Conservation (phyloP, 2,113 vertebrate genomes). For the Manacus vitellinus region DNA sequence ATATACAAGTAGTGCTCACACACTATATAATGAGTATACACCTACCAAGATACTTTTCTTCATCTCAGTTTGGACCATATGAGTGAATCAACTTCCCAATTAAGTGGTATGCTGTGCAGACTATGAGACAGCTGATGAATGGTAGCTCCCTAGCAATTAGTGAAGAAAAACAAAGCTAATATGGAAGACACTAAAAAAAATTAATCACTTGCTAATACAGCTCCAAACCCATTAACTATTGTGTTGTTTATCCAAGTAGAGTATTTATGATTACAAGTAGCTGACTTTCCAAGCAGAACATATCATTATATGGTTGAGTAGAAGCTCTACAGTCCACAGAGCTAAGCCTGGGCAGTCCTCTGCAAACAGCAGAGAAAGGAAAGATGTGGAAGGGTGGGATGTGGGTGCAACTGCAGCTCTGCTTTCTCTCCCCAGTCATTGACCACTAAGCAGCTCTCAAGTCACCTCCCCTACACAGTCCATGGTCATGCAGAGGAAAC, state of each 20-base stretch:
- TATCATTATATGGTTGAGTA: neutral
- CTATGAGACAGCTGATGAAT: conserved; percentile 29
- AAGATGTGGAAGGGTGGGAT: neutral
- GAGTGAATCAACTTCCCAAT: neutral
- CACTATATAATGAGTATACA: conserved; percentile 36
- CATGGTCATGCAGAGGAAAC: neutral
- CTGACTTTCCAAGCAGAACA: neutral
- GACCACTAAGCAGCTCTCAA: neutral
- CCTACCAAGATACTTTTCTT: neutral
- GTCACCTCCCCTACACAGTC: fast-evolving
- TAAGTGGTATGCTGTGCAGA: conserved; percentile 51
- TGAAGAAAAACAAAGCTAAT: neutral
- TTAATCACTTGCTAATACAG: conserved; percentile 6
- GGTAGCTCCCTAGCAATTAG: conserved; percentile 27
- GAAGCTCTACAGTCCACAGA: neutral
- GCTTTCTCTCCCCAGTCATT: neutral
- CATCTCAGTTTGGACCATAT: neutral
- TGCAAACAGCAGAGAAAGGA: neutral
- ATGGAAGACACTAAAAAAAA: neutral
- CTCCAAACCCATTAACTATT: neutral
- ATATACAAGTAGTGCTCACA: neutral
- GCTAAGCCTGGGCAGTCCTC: neutral
- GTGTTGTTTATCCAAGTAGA: neutral
- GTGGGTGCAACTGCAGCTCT: neutral
- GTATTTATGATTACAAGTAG: neutral